Evolutionary conservation across 2,113 vertebrate genomes (phyloP), one percentile per base, ranked within the genome.

Genomic region (Pseudorhombus dupliciocellatus): DNA sequence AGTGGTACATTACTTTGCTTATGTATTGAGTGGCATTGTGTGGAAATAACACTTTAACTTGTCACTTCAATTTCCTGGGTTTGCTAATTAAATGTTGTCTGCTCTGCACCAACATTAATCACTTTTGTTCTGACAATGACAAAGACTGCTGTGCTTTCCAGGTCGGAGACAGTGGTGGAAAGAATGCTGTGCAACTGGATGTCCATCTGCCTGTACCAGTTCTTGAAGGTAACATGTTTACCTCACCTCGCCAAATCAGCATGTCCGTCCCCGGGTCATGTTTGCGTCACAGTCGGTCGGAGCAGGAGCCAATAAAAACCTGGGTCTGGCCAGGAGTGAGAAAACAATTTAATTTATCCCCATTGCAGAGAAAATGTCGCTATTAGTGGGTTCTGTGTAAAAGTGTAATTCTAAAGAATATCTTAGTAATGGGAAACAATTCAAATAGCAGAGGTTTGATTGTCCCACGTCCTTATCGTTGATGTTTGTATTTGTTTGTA

Each of bases 171-270:
- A 0, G 98, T 99, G 70, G 98, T 99, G 79, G 98, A 99, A 79
- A 95, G 97, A 77, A 99, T 99, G 98, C 94, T 99, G 81, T 98
- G 96, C 77, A 99, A 99, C 71, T 99, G 98, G 98, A 99, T 99
- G 97, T 98, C 98, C 11, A 98, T 99, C 91, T 99, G 98, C 83
- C 94, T 99, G 14, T 99, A 99, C 89, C 97, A 98, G 91, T 96
- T 97, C 79, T 92, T 99, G 66, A 98, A 97, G 96, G 98, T 99
- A 94, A 71, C 25, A 4, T 6, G 11, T n/a, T n/a, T n/a, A n/a
- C n/a, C n/a, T n/a, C n/a, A n/a, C 34, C 10, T 37, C 11, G 34
- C 9, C 34, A 12, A 37, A 37, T 37, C 10, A 37, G 34, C 10
- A 37, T 37, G 34, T 3, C 12, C 34, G 12, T 37, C 34, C 34